Conservation (phyloP, 2,888 invertebrate genomes). For the Acrobasis suavella region DNA sequence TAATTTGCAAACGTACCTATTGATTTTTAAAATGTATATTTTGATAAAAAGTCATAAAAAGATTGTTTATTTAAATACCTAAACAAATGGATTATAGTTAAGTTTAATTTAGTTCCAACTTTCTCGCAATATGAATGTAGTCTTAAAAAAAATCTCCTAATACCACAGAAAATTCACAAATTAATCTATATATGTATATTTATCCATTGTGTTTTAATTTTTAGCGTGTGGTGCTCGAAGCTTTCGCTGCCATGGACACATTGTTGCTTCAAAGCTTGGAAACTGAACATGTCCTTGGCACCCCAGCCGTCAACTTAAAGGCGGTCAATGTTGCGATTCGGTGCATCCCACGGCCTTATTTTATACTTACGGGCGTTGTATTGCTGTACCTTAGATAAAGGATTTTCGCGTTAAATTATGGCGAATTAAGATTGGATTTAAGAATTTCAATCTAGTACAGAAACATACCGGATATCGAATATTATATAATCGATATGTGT, state of each 20-base stretch:
- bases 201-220: constrained; percentile 24
- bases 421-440: constrained; percentile 3
- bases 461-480: background rate
- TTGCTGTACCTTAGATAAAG: background rate
- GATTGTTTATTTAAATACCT: no score
- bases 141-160: no score
- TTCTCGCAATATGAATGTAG: no score
- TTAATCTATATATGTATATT: background rate
- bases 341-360: background rate
- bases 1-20: no score
- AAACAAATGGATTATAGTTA: no score
- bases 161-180: no score
- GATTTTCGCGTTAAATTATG: background rate
- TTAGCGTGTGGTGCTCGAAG: constrained; percentile 72
- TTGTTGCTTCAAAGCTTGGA: constrained; percentile 58
- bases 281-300: background rate
- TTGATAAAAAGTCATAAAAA: no score
- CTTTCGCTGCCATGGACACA: constrained; percentile 70
- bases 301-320: background rate
- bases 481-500: background rate
- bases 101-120: no score
- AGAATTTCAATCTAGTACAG: constrained; percentile 8
- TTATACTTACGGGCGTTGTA: background rate
- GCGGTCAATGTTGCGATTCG: background rate
- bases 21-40: no score